These are phyloP conservation scores for Nomada ruficornis DNA, from an alignment of 2,888 invertebrate species.

Conservation along the genomic window DNA sequence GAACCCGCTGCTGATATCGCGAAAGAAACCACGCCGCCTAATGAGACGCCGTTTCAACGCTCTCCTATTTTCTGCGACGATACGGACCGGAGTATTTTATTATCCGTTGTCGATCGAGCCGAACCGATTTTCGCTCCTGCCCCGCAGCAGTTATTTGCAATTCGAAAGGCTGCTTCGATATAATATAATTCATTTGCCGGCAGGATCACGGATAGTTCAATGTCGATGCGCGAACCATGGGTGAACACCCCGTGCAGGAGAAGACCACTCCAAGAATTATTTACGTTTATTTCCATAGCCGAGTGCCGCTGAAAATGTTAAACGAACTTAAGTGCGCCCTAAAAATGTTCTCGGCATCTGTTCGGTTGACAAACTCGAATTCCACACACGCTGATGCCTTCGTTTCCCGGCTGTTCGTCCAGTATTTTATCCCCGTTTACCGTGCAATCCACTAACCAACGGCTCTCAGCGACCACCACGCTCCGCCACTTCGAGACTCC, in stretches of 20 bases:
- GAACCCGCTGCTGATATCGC: slow-evolving; percentile 28
- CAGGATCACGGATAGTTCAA: no score
- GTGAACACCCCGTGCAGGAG: no score
- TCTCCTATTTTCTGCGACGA: neutral
- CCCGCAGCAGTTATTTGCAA: no score
- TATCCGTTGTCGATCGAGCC: neutral
- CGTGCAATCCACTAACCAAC: slow-evolving; percentile 52
- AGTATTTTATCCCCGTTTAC: slow-evolving; percentile 58
- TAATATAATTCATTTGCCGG: no score
- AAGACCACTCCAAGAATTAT: no score
- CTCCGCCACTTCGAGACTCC: slow-evolving; percentile 60
- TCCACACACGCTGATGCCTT: slow-evolving; percentile 22
- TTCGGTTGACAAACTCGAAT: slow-evolving; percentile 43
- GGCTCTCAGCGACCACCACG: slow-evolving; percentile 45
- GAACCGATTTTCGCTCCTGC: no score
- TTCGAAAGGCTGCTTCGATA: no score
- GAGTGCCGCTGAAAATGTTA: no score
- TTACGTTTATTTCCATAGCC: no score
- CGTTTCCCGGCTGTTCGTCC: slow-evolving; percentile 26
- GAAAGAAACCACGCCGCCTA: slow-evolving; percentile 25
- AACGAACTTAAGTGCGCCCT: no score
- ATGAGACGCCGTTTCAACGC: slow-evolving; percentile 10
- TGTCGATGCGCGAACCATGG: no score
- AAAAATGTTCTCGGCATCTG: slow-evolving; percentile 13
- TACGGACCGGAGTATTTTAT: neutral